Evolutionary conservation across 2,113 vertebrate genomes (phyloP).

Genomic region (Copsychus sechellarum): DNA sequence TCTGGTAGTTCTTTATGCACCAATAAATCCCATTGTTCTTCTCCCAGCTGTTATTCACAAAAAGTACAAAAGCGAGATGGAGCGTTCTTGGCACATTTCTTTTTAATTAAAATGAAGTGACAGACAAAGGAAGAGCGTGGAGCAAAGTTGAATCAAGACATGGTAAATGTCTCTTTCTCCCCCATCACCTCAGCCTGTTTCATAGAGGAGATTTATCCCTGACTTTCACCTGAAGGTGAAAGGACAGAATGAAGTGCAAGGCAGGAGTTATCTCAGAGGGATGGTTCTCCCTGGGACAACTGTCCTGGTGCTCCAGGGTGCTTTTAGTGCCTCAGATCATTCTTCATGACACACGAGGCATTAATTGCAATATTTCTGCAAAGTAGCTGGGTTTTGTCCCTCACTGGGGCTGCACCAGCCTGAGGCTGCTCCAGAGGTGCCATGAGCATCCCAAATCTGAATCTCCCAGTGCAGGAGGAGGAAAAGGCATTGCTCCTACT

Average conservation of each 20-base stretch:
- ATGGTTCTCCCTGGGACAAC: not conserved
- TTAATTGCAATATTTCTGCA: not conserved
- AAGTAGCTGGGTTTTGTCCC: not conserved
- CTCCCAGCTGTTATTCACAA: slow-evolving; percentile 56
- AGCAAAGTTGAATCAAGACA: not conserved
- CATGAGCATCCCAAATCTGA: not conserved
- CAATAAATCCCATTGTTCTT: slow-evolving; percentile 54
- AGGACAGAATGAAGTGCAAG: not conserved
- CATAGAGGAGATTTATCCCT: not conserved
- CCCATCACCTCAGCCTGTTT: not conserved
- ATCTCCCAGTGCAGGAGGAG: fast-evolving
- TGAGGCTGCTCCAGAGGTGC: not conserved
- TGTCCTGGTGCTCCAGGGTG: too few species aligned
- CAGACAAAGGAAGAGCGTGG: not conserved
- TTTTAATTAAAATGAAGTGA: slow-evolving; percentile 47
- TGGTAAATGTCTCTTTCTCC: not conserved
- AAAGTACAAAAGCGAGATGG: slow-evolving; percentile 25
- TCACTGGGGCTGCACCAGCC: fast-evolving
- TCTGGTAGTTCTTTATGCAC: slow-evolving; percentile 59
- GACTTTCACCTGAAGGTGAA: not conserved
- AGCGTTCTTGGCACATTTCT: not conserved
- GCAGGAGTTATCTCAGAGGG: not conserved
- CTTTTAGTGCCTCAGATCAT: not conserved
- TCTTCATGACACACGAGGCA: not conserved
- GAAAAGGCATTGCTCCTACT: not conserved